Conservation (phyloP, 1,140 invertebrate genomes). For the Drosophila biarmipes region DNA sequence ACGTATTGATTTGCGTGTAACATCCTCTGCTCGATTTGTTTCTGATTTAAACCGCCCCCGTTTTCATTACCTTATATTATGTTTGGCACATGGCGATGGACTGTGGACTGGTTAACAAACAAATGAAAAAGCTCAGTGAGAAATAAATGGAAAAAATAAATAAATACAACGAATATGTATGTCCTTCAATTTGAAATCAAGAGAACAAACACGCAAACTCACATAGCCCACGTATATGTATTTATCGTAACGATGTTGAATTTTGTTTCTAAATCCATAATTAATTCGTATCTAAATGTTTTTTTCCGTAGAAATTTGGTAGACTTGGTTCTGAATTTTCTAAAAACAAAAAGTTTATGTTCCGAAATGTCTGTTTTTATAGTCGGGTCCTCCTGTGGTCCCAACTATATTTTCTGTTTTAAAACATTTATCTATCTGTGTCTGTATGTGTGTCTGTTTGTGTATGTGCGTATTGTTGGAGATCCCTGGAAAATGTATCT, state of each 20-base stretch:
- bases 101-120: slow-evolving; percentile 4
- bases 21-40: slow-evolving; percentile 34
- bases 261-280: slow-evolving; percentile 26
- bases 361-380: slow-evolving; percentile 26
- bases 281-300: slow-evolving; percentile 36
- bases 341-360: slow-evolving; percentile 11
- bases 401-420: slow-evolving; percentile 6
- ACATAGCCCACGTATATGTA: slow-evolving; percentile 17
- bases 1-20: slow-evolving; percentile 34
- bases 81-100: slow-evolving; percentile 23
- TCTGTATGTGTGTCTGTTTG: slow-evolving; percentile 40
- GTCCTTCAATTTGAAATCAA: slow-evolving; percentile 13
- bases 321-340: slow-evolving; percentile 13
- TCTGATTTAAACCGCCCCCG: slow-evolving; percentile 31
- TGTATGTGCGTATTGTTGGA: slow-evolving; percentile 47
- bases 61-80: slow-evolving; percentile 26
- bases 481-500: slow-evolving; percentile 40
- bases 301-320: slow-evolving; percentile 34
- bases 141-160: slow-evolving; percentile 34
- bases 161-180: slow-evolving; percentile 20
- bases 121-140: slow-evolving; percentile 11
- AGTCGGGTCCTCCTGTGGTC: slow-evolving; percentile 3
- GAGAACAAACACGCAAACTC: slow-evolving; percentile 1
- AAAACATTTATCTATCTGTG: slow-evolving; percentile 22
- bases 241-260: slow-evolving; percentile 33